Conservation (phyloP, 1,140 invertebrate genomes). For the Drosophila dunni region DNA sequence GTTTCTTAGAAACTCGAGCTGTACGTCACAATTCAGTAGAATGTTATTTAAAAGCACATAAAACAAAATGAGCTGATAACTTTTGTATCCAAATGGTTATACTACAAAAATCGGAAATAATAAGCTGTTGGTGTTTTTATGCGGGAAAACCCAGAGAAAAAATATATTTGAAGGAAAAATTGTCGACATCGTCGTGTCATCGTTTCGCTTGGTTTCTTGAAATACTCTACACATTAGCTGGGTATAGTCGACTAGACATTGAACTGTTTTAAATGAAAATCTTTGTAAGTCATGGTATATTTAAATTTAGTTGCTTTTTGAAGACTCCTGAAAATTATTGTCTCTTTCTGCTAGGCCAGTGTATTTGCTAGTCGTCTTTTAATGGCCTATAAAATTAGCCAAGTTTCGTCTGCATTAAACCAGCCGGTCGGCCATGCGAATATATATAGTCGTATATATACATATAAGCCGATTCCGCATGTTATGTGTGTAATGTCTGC, state of each 20-base stretch:
- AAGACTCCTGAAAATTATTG: no score
- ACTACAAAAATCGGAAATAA: constrained; percentile 6
- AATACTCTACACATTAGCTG: constrained; percentile 14
- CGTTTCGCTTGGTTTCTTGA: constrained; percentile 28
- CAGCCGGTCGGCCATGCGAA: constrained; percentile 31
- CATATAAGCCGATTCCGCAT: constrained; percentile 26
- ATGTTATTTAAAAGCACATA: no score
- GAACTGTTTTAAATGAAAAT: no score
- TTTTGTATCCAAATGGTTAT: not conserved
- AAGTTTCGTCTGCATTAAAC: constrained; percentile 55
- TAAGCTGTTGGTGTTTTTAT: constrained; percentile 17
- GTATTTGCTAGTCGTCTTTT: constrained; percentile 26
- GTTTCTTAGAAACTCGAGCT: no score
- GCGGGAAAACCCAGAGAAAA: constrained; percentile 65
- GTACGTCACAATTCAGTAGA: no score
- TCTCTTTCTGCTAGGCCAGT: not conserved
- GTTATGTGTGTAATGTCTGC: constrained; percentile 34
- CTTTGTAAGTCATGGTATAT: no score
- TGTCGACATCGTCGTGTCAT: constrained; percentile 38
- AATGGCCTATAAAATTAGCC: constrained; percentile 33
- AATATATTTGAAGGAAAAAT: constrained; percentile 52
- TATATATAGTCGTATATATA: constrained; percentile 22
- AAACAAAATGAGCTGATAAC: not conserved
- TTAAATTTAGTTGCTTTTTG: no score
- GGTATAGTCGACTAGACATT: not conserved